Evolutionary conservation across 2,888 invertebrate species (phyloP).

Genomic region (Troilus luridus): DNA sequence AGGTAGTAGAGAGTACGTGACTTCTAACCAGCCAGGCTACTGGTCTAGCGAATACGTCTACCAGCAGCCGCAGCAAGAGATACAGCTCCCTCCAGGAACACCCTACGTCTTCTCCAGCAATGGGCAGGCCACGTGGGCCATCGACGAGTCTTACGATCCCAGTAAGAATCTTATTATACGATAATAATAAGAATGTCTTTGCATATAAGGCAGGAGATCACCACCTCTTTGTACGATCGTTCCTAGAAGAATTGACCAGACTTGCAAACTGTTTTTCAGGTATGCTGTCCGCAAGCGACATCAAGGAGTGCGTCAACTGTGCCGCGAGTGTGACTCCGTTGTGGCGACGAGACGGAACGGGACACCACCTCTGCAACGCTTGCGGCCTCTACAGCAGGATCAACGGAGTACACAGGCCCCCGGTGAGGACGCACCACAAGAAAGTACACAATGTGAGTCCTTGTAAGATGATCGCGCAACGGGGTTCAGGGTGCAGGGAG

Average conservation of each 20-base stretch:
- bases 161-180: slow-evolving; percentile 48
- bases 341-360: slow-evolving; percentile 89
- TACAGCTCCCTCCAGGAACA: slow-evolving; percentile 49
- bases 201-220: too few relatives aligned
- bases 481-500: neutral
- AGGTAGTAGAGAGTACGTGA: slow-evolving; percentile 50
- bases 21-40: slow-evolving; percentile 50
- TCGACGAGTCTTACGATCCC: slow-evolving; percentile 63
- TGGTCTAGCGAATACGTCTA: slow-evolving; percentile 59
- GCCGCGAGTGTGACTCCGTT: slow-evolving; percentile 80
- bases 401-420: slow-evolving; percentile 81
- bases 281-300: slow-evolving; percentile 69
- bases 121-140: slow-evolving; percentile 58
- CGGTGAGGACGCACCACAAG: slow-evolving; percentile 66
- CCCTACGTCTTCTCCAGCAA: slow-evolving; percentile 59
- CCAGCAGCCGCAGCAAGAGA: slow-evolving; percentile 58
- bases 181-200: neutral
- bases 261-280: slow-evolving; percentile 33
- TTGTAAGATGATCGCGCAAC: neutral
- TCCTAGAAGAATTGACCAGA: neutral
- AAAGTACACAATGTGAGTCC: slow-evolving; percentile 65
- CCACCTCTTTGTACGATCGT: neutral
- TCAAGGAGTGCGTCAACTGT: slow-evolving; percentile 82
- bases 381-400: slow-evolving; percentile 77
- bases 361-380: slow-evolving; percentile 89